phyloP scores from a whole-genome alignment of 2,888 invertebrate genomes.

The Syrista parreyssii region DNA sequence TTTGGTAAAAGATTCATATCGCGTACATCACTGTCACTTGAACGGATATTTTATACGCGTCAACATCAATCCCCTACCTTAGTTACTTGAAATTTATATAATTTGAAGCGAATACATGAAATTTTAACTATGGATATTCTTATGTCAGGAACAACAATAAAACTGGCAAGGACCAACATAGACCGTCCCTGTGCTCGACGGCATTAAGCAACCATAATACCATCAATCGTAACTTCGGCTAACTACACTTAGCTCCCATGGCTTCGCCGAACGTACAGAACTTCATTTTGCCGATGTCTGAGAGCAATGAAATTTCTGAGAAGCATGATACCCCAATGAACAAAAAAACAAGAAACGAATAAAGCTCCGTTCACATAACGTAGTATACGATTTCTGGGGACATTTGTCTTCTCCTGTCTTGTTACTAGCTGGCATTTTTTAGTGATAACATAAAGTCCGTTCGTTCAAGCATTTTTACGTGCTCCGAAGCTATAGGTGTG shows the following conservation, averaged over 20 bases:
- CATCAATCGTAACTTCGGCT: constrained; percentile 40
- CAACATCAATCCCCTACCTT: constrained; percentile 6
- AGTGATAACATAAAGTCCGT: background rate
- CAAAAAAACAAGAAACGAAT: background rate
- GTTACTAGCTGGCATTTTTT: background rate
- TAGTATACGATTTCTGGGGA: background rate
- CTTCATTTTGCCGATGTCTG: constrained; percentile 28
- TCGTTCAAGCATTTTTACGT: too few relatives aligned
- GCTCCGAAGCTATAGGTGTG: too few relatives aligned
- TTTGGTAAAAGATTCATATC: constrained; percentile 12
- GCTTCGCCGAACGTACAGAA: constrained; percentile 32
- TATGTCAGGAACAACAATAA: constrained; percentile 51
- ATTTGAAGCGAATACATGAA: constrained; percentile 30
- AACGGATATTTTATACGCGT: background rate
- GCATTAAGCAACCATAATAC: constrained; percentile 34
- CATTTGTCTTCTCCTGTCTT: background rate
- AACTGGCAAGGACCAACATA: constrained; percentile 42
- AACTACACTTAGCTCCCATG: constrained; percentile 33
- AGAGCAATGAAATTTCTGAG: constrained; percentile 17
- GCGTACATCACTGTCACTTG: constrained; percentile 1
- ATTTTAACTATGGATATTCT: constrained; percentile 42
- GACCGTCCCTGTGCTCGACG: constrained; percentile 31
- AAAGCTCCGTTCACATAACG: background rate
- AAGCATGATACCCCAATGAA: background rate
- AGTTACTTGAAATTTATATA: constrained; percentile 38